Percentiles rank a stretch among this genome's conserved stretches.
phyloP scores from a whole-genome alignment of 2,113 vertebrate genomes.

The Spea multiplicata region DNA sequence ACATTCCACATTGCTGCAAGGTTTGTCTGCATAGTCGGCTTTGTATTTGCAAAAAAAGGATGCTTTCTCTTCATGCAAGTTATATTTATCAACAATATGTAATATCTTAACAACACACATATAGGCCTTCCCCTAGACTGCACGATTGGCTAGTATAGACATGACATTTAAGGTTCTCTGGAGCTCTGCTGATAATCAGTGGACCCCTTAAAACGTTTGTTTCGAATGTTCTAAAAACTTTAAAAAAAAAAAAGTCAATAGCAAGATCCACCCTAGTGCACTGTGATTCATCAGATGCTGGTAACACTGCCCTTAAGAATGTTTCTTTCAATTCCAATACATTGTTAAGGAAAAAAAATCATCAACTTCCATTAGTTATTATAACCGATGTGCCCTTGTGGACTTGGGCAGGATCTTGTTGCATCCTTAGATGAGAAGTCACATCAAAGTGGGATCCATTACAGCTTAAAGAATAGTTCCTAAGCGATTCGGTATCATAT shows the following conservation, averaged over 20 bases:
- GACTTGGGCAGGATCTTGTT: conserved; percentile 80
- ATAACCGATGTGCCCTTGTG: conserved; percentile 96
- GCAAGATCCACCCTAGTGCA: conserved; percentile 60
- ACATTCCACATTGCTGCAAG: conserved; percentile 45
- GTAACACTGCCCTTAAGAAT: conserved; percentile 64
- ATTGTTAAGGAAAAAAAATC: conserved; percentile 56
- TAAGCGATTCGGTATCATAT: conserved; percentile 86
- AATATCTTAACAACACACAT: conserved; percentile 13
- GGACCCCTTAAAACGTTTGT: conserved; percentile 44
- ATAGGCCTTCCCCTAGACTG: conserved; percentile 31
- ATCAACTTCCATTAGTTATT: conserved; percentile 96
- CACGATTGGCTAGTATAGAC: conserved; percentile 45
- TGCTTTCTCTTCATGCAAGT: conserved; percentile 34
- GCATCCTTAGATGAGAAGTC: conserved; percentile 88
- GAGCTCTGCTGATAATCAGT: conserved; percentile 52
- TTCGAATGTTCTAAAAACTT: conserved; percentile 47
- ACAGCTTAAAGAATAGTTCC: conserved; percentile 83
- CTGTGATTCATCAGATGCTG: conserved; percentile 62
- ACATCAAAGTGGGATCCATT: conserved; percentile 86
- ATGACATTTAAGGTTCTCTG: conserved; percentile 42
- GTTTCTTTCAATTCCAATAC: conserved; percentile 59
- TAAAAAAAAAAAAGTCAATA: conserved; percentile 49
- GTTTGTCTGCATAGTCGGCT: conserved; percentile 45
- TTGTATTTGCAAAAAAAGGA: conserved; percentile 39
- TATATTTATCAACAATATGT: conserved; percentile 30